A percentile compares a stretch with the other conserved stretches of the same genome.
phyloP scores from a whole-genome alignment of 2,888 invertebrate species.

The Cephalotes varians region DNA sequence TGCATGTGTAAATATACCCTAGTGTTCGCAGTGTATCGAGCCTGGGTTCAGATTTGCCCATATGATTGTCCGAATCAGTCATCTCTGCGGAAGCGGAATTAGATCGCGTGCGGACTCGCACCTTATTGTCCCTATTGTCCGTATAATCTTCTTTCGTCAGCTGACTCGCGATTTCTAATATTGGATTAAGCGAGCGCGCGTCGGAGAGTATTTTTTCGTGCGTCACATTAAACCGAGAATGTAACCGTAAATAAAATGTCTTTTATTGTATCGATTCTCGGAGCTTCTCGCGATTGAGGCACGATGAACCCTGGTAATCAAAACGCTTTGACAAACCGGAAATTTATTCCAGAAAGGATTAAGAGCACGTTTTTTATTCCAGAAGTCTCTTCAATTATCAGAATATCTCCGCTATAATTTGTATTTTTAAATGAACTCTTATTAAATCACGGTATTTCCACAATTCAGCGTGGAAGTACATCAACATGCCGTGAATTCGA shows the following conservation, averaged over 20 bases:
- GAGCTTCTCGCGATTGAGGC: background rate
- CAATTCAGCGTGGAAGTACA: constrained; percentile 15
- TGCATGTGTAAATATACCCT: background rate
- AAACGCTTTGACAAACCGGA: background rate
- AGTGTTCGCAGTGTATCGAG: background rate
- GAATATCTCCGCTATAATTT: constrained; percentile 5
- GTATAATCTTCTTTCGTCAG: constrained; percentile 36
- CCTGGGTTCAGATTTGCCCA: background rate
- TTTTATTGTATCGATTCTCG: background rate
- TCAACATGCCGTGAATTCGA: constrained; percentile 5
- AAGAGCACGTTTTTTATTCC: background rate
- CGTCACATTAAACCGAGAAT: background rate
- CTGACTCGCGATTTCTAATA: constrained; percentile 33
- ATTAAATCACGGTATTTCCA: background rate
- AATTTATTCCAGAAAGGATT: background rate
- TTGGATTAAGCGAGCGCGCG: constrained; percentile 28
- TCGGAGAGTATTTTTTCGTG: constrained; percentile 13
- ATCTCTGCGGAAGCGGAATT: constrained; percentile 35
- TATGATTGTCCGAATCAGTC: background rate
- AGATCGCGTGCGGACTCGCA: constrained; percentile 58
- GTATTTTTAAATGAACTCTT: background rate
- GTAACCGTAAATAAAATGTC: background rate
- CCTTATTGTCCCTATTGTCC: constrained; percentile 23
- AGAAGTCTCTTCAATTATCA: background rate
- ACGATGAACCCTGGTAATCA: background rate